A percentile compares a stretch with the other conserved stretches of the same genome.
phyloP scores from a whole-genome alignment of 2,113 vertebrate species.

The Mandrillus leucophaeus region DNA sequence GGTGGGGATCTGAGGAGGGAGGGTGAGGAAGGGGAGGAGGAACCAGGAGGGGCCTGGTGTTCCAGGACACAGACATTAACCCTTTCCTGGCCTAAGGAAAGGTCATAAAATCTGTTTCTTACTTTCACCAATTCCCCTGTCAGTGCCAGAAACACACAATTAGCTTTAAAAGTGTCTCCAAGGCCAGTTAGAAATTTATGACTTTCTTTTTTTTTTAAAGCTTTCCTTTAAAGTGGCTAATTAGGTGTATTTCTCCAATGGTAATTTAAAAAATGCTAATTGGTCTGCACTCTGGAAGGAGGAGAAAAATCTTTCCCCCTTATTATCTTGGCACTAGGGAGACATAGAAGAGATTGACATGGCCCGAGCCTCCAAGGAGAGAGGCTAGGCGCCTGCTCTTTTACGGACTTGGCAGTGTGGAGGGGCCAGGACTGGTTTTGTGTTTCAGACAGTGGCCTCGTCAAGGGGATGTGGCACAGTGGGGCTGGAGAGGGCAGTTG shows the following conservation, averaged over 20 bases:
- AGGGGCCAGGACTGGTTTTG: neutral
- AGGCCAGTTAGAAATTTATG: constrained; percentile 80
- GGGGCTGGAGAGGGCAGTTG: neutral
- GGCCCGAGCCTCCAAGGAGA: neutral
- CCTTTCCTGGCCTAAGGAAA: neutral
- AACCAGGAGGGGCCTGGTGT: neutral
- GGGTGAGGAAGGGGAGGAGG: neutral
- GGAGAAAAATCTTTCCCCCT: constrained; percentile 45
- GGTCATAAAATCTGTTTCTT: constrained; percentile 70
- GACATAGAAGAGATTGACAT: neutral
- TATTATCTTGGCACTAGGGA: constrained; percentile 61
- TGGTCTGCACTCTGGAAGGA: constrained; percentile 70
- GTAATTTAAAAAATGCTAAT: constrained; percentile 79
- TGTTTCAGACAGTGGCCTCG: neutral
- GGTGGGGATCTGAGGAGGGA: neutral
- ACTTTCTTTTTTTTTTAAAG: constrained; percentile 52
- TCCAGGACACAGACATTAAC: constrained; percentile 2
- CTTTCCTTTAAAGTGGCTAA: constrained; percentile 79
- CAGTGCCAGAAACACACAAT: constrained; percentile 78
- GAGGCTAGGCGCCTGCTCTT: neutral
- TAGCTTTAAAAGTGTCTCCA: constrained; percentile 79
- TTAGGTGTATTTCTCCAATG: constrained; percentile 77
- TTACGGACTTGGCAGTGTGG: neutral
- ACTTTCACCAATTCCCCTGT: constrained; percentile 69
- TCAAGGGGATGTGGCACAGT: neutral